Base-by-base conservation (phyloP, 2,888 invertebrate genomes). In the Phyto melanocephala region DNA sequence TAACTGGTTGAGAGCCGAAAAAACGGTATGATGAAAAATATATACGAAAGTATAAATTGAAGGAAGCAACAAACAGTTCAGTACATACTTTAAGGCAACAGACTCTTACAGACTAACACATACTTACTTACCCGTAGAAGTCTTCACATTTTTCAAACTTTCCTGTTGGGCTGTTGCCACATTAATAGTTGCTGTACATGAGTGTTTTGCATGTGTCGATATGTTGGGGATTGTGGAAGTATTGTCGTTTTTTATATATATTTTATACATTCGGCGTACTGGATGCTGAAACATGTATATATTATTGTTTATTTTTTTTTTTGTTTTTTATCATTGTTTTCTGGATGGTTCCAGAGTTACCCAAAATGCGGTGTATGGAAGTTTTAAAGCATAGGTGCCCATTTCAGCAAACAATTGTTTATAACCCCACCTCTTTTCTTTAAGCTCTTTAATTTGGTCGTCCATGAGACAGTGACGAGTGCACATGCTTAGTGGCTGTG, bases 121-220 rank as follows among this genome's bases (percentile, higher is more conserved):
- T 22, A 50, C 37, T 17, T 8, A 67, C 28, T 35, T 11, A 54
- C 11, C 37, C 24, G 15, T 20, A 35, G 1, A 60, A n/a, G 24
- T 15, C 33, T n/a, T 3, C 15, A 33, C 1, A 22, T 13, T 63
- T 45, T 13, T 20, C 15, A 65, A 28, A 58, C 17, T 42, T 72
- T 15, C 42, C 58, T 22, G n/a, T 58, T 79, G 62, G 70, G 67
- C 65, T 42, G 37, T 60, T 62, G 52, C 54, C 42, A 63, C 67
- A 75, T 58, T 17, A 24, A 62, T 68, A 62, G 60, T 65, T 71
- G 58, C 40, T 56, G 20, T 11, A 60, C 42, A 28, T n/a, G 15
- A 62, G 68, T 68, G 45, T 74, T 74, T 70, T 65, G 58, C 76
- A n/a, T n/a, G 76, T 75, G 63, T 47, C 60, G 71, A 80, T 80